Percentiles rank a stretch among this genome's conserved stretches.
These are phyloP conservation scores for Holothuria leucospilota DNA, from an alignment of 53 echinoderm and acorn worm genomes.

Conservation along the genomic window DNA sequence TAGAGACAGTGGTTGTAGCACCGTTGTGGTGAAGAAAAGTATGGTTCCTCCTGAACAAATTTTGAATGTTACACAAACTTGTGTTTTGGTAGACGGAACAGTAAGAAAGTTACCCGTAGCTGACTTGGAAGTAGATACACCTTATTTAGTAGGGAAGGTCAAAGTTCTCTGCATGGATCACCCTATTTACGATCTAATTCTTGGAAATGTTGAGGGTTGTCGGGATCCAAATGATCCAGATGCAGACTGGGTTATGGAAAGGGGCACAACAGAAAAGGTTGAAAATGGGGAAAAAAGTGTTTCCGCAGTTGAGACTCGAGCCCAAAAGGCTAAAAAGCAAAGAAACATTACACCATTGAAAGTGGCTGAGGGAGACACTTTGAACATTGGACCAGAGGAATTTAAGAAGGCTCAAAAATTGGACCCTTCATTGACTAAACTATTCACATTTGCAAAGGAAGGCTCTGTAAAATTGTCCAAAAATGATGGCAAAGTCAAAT, in stretches of 20 bases:
- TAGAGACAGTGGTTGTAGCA: slow-evolving; percentile 66
- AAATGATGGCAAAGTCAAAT: slow-evolving; percentile 4
- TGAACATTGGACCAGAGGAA: neutral
- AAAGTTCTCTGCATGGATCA: slow-evolving; percentile 61
- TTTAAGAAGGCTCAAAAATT: slow-evolving; percentile 4
- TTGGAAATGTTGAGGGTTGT: slow-evolving; percentile 61
- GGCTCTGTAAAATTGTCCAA: neutral
- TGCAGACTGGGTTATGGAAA: slow-evolving; percentile 16
- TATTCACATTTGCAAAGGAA: neutral
- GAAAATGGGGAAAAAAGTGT: neutral
- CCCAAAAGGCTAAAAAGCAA: slow-evolving; percentile 34
- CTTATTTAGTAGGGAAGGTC: slow-evolving; percentile 65
- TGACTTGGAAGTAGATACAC: slow-evolving; percentile 24
- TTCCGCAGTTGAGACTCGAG: slow-evolving; percentile 57
- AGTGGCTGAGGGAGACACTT: slow-evolving; percentile 26
- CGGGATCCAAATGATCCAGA: slow-evolving; percentile 53
- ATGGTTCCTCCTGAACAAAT: slow-evolving; percentile 51
- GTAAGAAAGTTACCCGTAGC: slow-evolving; percentile 56
- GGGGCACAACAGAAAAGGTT: neutral
- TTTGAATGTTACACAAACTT: slow-evolving; percentile 33
- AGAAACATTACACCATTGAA: slow-evolving; percentile 43
- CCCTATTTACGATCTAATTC: slow-evolving; percentile 61
- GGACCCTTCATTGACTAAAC: slow-evolving; percentile 12
- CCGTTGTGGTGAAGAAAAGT: slow-evolving; percentile 59
- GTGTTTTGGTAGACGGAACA: slow-evolving; percentile 68